phyloP scores from a whole-genome alignment of 2,113 vertebrate genomes.

The Catharus bicknelli region DNA sequence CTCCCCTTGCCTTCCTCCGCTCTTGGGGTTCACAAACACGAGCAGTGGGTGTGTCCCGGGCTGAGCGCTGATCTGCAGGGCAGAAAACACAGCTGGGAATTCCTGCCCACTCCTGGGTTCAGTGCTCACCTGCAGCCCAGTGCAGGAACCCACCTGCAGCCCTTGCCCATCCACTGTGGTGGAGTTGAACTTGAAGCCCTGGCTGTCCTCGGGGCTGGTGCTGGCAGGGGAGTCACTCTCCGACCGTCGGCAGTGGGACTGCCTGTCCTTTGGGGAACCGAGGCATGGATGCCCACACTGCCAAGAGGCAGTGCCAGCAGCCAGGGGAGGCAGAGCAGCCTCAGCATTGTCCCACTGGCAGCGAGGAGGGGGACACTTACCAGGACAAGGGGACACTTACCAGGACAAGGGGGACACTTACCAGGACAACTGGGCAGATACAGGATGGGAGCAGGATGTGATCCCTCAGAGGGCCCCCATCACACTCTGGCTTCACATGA shows the following conservation, averaged over 20 bases:
- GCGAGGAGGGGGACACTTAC: constrained; percentile 65
- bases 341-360: rapidly evolving
- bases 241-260: constrained; percentile 71
- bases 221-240: constrained; percentile 82
- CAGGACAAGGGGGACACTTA: constrained; percentile 71
- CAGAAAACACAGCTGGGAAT: not conserved
- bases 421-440: constrained; percentile 87
- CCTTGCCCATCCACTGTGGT: constrained; percentile 82
- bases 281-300: rapidly evolving
- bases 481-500: constrained; percentile 85
- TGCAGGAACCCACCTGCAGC: constrained; percentile 71
- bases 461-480: constrained; percentile 88
- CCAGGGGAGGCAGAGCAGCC: rapidly evolving
- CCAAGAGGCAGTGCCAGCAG: rapidly evolving
- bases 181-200: constrained; percentile 80
- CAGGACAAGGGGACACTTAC: constrained; percentile 81
- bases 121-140: rapidly evolving
- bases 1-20: constrained; percentile 92
- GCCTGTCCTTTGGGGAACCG: constrained; percentile 64
- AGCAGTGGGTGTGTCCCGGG: constrained; percentile 90
- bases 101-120: rapidly evolving
- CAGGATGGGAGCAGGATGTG: constrained; percentile 89
- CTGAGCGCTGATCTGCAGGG: constrained; percentile 85
- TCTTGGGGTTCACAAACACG: constrained; percentile 94
- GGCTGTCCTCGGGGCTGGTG: constrained; percentile 81